Evolutionary conservation across 2,888 invertebrate genomes (phyloP), one percentile per base, ranked within the genome.

Genomic region (Microctonus brassicae): DNA sequence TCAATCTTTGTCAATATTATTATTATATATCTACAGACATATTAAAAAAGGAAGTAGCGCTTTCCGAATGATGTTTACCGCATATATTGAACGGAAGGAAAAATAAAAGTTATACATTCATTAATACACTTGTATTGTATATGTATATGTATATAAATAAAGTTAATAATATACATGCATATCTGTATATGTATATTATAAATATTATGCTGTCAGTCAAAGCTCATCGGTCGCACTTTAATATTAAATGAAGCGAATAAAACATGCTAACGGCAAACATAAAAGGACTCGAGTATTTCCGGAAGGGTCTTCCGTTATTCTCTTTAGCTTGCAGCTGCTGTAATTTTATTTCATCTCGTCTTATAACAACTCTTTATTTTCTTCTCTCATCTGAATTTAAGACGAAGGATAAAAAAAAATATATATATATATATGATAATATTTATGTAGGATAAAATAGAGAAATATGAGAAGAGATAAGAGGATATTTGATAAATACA

Each of bases 1-100:
- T 61, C 61, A 61, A 61, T 61, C 36, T 61, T 22, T 61, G 36
- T 17, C 39, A 36, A 22, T 22, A 61, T 55, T 29, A 58, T 33
- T 29, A 26, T 58, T 17, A 17, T 17, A 17, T n/a, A 61, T n/a
- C n/a, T n/a, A n/a, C n/a, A n/a, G 11, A 20, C 10, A 10, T 22
- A 36, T 34, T 39, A 39, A 26, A 39, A 42, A 22, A 62, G 42
- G 42, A 62, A 42, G 42, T 42, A 39, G 10, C 13, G 39, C 2
- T 10, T 24, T 62, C 26, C 26, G 11, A 62, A 2, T 62, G 42
- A 42, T 62, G 62, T 62, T 39, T 39, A 62, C 62, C 62, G 42
- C 42, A 62, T 26, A 62, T 26, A 39, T 47, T 47, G 17, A 47
- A 20, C 47, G 17, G 17, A 47, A 17, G 47, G 7, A n/a, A n/a